Evolutionary conservation across 2,888 invertebrate species (phyloP).

Genomic region (Orthosia gothica): DNA sequence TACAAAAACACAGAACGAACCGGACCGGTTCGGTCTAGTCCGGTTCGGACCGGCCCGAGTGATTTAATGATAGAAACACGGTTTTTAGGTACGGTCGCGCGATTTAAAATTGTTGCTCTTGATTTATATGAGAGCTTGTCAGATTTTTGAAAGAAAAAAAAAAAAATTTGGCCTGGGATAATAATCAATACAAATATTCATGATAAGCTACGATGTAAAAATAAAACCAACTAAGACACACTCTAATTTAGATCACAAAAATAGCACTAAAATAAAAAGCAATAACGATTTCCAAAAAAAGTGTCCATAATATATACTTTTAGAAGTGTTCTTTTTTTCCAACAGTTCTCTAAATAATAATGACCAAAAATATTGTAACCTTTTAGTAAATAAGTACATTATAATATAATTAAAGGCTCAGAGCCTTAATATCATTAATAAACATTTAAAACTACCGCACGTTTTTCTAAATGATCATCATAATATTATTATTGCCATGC

Average conservation of each 20-base stretch:
- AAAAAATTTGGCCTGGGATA: neutral
- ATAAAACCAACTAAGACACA: neutral
- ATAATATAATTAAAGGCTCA: conserved; percentile 2
- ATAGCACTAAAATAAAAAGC: neutral
- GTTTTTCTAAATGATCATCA: conserved; percentile 17
- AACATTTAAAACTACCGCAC: neutral
- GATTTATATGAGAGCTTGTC: conserved; percentile 47
- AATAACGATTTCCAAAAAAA: neutral
- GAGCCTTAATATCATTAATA: neutral
- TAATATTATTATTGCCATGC: neutral
- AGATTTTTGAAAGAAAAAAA: neutral
- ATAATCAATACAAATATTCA: fast-evolving
- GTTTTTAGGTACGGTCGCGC: conserved; percentile 77
- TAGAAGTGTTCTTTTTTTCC: neutral
- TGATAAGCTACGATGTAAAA: neutral
- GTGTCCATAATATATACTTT: neutral
- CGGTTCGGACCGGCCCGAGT: conserved; percentile 75
- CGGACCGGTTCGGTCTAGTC: conserved; percentile 68
- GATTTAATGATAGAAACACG: conserved; percentile 83
- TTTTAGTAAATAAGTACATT: neutral
- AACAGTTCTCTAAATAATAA: neutral
- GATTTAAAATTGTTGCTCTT: conserved; percentile 65
- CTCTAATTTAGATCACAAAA: neutral
- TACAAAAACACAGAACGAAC: conserved; percentile 82
- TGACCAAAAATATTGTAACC: too few species aligned